Conservation (phyloP, 2,888 invertebrate genomes). For the Acanthosepion esculentum region DNA sequence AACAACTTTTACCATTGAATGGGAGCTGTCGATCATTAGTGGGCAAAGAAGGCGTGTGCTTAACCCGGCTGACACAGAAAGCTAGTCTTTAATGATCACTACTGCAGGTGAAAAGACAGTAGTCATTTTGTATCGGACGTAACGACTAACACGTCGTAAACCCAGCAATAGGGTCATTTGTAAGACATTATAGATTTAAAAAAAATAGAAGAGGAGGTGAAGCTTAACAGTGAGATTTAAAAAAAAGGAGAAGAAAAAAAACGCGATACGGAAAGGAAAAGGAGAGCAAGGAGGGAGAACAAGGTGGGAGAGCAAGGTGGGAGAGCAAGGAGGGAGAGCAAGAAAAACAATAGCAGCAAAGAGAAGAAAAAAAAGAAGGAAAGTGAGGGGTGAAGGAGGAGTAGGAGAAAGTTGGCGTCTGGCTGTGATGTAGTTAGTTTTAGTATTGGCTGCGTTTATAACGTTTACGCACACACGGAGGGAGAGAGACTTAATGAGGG, state of each 20-base stretch:
- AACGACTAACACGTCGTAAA: constrained; percentile 22
- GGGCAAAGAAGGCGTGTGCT: neutral
- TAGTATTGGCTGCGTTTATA: neutral
- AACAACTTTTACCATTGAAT: neutral
- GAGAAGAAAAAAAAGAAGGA: neutral
- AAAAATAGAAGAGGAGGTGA: neutral
- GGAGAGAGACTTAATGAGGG: neutral
- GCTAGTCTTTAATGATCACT: neutral
- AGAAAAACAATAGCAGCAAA: neutral
- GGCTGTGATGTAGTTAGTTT: neutral
- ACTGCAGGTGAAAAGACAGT: neutral
- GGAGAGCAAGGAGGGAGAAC: neutral
- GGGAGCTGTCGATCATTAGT: constrained; percentile 18
- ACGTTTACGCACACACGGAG: neutral
- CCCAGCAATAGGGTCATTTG: neutral
- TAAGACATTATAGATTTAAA: neutral
- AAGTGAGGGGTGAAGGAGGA: neutral
- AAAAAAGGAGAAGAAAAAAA: neutral
- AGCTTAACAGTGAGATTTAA: neutral
- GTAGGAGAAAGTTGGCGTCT: neutral
- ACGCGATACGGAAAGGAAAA: neutral
- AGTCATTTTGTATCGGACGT: neutral
- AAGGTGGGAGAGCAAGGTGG: neutral
- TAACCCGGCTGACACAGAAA: constrained; percentile 8
- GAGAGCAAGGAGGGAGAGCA: neutral